These are phyloP conservation scores for Isoperla grammatica DNA, from an alignment of 2,888 invertebrate species.

Conservation along the genomic window DNA sequence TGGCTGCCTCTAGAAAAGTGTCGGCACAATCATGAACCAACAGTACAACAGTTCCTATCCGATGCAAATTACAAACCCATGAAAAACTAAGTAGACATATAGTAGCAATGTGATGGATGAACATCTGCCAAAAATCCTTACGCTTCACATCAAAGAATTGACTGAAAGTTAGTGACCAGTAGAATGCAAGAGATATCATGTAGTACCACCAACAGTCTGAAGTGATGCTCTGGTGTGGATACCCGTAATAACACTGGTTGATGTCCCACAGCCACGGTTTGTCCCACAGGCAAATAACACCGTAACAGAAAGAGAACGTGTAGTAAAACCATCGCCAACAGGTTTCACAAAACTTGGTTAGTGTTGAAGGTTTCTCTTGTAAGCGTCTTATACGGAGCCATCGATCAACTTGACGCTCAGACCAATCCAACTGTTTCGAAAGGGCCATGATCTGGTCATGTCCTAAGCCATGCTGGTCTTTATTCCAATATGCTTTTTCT, in stretches of 20 bases:
- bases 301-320: slow-evolving; percentile 71
- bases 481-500: slow-evolving; percentile 62
- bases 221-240: slow-evolving; percentile 74
- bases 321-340: slow-evolving; percentile 86
- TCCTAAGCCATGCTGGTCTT: slow-evolving; percentile 56
- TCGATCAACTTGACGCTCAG: slow-evolving; percentile 80
- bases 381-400: slow-evolving; percentile 82
- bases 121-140: slow-evolving; percentile 51
- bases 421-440: slow-evolving; percentile 76
- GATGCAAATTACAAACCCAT: slow-evolving; percentile 53
- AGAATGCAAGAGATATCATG: slow-evolving; percentile 52
- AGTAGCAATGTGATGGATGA: slow-evolving; percentile 54
- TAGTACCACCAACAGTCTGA: slow-evolving; percentile 63
- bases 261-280: slow-evolving; percentile 94
- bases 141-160: slow-evolving; percentile 50
- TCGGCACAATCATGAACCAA: slow-evolving; percentile 45
- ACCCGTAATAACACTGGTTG: slow-evolving; percentile 74
- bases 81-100: slow-evolving; percentile 51
- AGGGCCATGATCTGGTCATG: slow-evolving; percentile 73
- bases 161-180: slow-evolving; percentile 50
- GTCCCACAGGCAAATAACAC: slow-evolving; percentile 76
- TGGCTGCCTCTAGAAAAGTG: slow-evolving; percentile 46
- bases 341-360: slow-evolving; percentile 86
- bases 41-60: slow-evolving; percentile 51
- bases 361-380: slow-evolving; percentile 80